Base-by-base conservation (phyloP, 2,797 vertebrate genomes). In the Ceyx erithaca region DNA sequence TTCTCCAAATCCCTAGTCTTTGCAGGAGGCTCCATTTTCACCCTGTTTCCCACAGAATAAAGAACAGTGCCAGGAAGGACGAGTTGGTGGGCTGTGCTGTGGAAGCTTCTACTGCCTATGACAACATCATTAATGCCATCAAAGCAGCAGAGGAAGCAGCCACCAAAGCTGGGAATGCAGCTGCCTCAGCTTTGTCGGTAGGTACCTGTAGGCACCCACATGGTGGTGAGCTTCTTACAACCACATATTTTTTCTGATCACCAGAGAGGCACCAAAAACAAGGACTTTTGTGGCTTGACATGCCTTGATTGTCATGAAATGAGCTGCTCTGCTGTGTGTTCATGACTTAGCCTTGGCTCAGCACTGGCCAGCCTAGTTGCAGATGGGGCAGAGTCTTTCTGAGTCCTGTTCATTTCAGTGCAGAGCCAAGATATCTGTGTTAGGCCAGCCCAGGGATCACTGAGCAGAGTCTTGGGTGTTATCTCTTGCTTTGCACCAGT, bases 101-200 rank as follows among this genome's bases (percentile, higher is more conserved):
- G 88, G 98, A 99, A 7, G 99, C 98, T 15, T 98, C 99, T 25
- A 98, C 98, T 3, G 98, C 98, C 69, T 99, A 99, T 78, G 99
- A 99, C 94, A 98, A 98, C 95, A 99, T 99, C 91, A 98, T 98
- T 40, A 98, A 98, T 6, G 98, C 98, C 45, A 98, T 99, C 80
- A 98, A 98, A 48, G 98, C 98, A 0, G 99, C 99, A 0, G 98
- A 99, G 89, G 97, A 97, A 14, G 99, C 99, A 0, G 98, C 99
- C 33, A 98, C 97, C 15, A 98, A 98, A 90, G 99, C 99, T 69
- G 96, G 97, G 91, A 94, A 81, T 9, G 99, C 99, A 3, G 98
- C 99, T 6, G 97, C 98, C 71, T 98, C 98, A 7, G 98, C 99
- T 25, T 92, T 99, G n/a, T 96, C 94, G 7, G 99, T 99, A 97